Base-by-base conservation (phyloP, 2,797 vertebrate species). In the Enteromius unitaeniatus region DNA sequence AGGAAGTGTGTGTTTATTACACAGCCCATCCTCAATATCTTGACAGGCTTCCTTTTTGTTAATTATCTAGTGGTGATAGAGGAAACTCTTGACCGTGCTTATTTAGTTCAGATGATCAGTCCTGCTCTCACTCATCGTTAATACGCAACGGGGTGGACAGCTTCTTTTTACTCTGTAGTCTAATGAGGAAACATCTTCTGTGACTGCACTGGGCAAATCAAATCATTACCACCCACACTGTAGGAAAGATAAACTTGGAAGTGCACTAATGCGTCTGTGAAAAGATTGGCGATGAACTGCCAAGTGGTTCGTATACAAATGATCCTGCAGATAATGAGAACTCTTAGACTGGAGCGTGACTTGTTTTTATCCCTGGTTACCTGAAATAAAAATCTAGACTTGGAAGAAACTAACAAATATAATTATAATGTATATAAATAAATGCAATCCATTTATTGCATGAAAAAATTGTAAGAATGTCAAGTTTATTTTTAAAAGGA, bases 221-320 rank as follows among this genome's bases (percentile, higher is more conserved):
- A 93, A 95, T 95, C 93, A 94, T 93, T 90, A 91, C 94, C 94
- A 92, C 94, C 95, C 94, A 96, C 95, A 90, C 90, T 73, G 92
- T 90, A 93, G 94, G 94, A 94, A 95, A 95, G 92, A 93, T 92
- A 95, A 94, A 92, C 91, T 92, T 93, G 91, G 90, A 92, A 91
- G 91, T 81, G 42, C 87, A 83, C 77, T 93, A 91, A 94, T 94
- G 92, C 85, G 89, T 91, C 93, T 90, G 91, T 87, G 51, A 88
- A 78, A 84, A 88, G 87, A 88, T 86, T 83, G 53, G 90, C 14
- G 21, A 90, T 87, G 80, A 83, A 89, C 89, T 87, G 84, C 87
- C 40, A 58, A 68, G 64, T 88, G 85, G 85, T 78, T 88, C 88
- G 89, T 85, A 84, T 89, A 76, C 84, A 85, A 89, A 92, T 92